Base-by-base conservation (phyloP, 2,797 vertebrate species). In the Odontamblyopus rebecca region DNA sequence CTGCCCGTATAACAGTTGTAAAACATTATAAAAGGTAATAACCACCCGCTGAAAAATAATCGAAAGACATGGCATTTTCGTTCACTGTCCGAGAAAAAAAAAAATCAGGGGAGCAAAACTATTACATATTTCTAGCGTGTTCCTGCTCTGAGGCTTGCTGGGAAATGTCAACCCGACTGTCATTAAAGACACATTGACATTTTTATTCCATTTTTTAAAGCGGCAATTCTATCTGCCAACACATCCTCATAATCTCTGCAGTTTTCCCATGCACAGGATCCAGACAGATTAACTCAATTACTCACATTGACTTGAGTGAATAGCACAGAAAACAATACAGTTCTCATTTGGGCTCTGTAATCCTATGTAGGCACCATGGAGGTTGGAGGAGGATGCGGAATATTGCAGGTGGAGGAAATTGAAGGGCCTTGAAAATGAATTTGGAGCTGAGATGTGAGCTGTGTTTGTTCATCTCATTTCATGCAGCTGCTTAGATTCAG, bases 261-360 rank as follows among this genome's bases (percentile, higher is more conserved):
- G 72, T 77, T 83, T 76, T 75, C 77, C 71, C 74, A 67, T 77
- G 81, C 80, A 90, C 83, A 85, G 75, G 79, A 82, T 65, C 71
- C 85, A 83, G 84, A 84, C 82, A 89, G 89, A 92, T 90, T 90
- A 89, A 92, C 90, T 90, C 82, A 87, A 90, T 94, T 92, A 91
- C 83, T 91, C 85, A 62, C 61, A 88, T 87, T 86, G 80, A 86
- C 85, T 91, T 79, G 73, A 89, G 81, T 81, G 88, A 91, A 93
- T 81, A 84, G 88, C 61, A 38, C 16, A 82, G 78, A 78, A 91
- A 91, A 93, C 89, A 90, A 87, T 89, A 82, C 82, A 86, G 86
- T 89, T 86, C 85, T 88, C 84, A 88, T 90, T 86, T 83, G 82
- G 85, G 29, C 67, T 82, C 64, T 84, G 12, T 62, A 89, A 89